Conservation (phyloP, 2,888 invertebrate genomes). For the Drosophila demipolita region DNA sequence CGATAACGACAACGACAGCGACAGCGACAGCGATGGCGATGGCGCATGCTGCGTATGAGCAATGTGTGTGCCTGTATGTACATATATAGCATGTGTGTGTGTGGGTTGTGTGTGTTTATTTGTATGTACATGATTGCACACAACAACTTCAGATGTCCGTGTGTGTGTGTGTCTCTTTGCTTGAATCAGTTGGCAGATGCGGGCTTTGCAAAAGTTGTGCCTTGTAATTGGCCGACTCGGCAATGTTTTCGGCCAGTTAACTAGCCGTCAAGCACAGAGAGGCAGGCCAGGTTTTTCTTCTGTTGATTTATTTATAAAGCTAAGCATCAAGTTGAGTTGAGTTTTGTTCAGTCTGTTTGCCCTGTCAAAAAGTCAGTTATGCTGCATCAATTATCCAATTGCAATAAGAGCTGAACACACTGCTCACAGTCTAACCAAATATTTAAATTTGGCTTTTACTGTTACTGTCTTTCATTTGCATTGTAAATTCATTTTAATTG, state of each 20-base stretch:
- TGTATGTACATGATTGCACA: conserved; percentile 13
- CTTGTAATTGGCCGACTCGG: conserved; percentile 47
- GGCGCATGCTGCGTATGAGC: conserved; percentile 51
- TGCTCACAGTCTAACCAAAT: not conserved
- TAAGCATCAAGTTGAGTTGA: conserved; percentile 23
- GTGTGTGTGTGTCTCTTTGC: conserved; percentile 14
- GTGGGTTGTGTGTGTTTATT: conserved; percentile 7
- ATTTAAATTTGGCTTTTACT: conserved; percentile 9
- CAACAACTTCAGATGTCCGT: conserved; percentile 2
- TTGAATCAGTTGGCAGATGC: conserved; percentile 42
- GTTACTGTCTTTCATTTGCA: not conserved
- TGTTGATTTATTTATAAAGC: conserved; percentile 45
- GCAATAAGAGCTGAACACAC: not conserved
- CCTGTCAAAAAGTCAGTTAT: conserved; percentile 33
- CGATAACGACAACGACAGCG: conserved; percentile 1
- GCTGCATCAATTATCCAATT: conserved; percentile 19
- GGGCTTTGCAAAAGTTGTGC: conserved; percentile 48
- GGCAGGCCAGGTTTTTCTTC: conserved; percentile 13
- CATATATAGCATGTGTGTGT: conserved; percentile 1
- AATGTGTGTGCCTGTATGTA: conserved; percentile 17
- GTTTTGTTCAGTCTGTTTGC: conserved; percentile 6
- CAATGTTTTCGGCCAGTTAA: conserved; percentile 40
- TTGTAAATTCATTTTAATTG: not conserved
- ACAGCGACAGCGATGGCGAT: not conserved
- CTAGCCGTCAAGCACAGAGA: conserved; percentile 13